A percentile compares a stretch with the other conserved stretches of the same genome.
Conservation (phyloP, 2,797 vertebrate genomes). For the Platyrinchus mystaceus region DNA sequence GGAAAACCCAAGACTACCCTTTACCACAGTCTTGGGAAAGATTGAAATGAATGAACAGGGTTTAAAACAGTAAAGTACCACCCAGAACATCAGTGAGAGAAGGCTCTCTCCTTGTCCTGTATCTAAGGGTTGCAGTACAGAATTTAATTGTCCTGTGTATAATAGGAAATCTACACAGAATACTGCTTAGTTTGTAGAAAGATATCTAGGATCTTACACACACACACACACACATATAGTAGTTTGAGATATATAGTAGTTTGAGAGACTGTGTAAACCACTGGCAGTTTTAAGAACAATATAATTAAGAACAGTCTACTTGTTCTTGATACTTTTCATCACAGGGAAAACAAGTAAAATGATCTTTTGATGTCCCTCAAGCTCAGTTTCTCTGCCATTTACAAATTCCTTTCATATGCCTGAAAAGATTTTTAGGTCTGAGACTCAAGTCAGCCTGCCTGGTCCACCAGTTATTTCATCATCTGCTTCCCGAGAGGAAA, state of each 20-base stretch:
- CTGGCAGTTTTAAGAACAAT: neutral
- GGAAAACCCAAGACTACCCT: no score
- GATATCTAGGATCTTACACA: neutral
- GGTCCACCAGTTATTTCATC: neutral
- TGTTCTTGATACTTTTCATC: neutral
- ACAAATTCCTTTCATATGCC: neutral
- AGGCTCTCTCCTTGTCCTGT: neutral
- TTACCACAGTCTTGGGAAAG: neutral
- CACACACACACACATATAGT: neutral
- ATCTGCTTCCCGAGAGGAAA: neutral
- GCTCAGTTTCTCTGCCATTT: neutral
- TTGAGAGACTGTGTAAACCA: neutral
- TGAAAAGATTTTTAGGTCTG: neutral
- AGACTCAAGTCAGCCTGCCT: neutral
- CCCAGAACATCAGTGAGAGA: no score
- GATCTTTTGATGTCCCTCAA: neutral
- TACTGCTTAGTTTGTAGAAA: neutral
- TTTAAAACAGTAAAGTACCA: neutral
- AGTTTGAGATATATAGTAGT: neutral
- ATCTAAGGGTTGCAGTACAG: neutral
- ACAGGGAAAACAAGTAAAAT: neutral
- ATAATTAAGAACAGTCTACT: neutral
- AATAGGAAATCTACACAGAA: neutral
- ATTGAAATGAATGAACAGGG: neutral
- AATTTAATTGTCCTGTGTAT: neutral